These are phyloP conservation scores for Tholera decimalis DNA, from an alignment of 2,888 invertebrate genomes.

Conservation along the genomic window DNA sequence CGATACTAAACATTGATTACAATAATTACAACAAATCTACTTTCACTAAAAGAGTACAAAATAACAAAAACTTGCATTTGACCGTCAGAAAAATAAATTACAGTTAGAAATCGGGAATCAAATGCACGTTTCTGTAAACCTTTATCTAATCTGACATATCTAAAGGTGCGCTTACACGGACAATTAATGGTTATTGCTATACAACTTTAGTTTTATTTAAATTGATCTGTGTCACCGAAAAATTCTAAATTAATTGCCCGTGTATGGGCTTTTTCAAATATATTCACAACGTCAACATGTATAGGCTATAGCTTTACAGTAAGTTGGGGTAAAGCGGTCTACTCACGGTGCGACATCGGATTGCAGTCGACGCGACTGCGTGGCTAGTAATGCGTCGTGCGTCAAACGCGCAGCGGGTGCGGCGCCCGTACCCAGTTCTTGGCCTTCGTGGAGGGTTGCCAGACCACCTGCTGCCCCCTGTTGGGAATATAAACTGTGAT, in stretches of 20 bases:
- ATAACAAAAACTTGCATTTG: constrained; percentile 44
- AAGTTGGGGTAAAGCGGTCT: constrained; percentile 32
- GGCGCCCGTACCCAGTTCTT: constrained; percentile 92
- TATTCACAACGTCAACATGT: constrained; percentile 39
- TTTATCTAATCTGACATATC: constrained; percentile 58
- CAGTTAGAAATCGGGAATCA: constrained; percentile 17
- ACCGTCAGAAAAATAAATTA: constrained; percentile 3
- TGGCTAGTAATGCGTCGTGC: constrained; percentile 95
- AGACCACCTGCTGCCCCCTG: constrained; percentile 89
- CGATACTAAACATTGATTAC: constrained; percentile 32
- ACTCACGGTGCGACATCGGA: constrained; percentile 91
- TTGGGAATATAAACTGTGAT: neutral
- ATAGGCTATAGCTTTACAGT: constrained; percentile 17
- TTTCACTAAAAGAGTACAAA: constrained; percentile 51
- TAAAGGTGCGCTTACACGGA: constrained; percentile 23
- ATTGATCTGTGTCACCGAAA: neutral
- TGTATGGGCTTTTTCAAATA: constrained; percentile 8
- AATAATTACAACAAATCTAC: constrained; percentile 43
- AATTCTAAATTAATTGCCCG: constrained; percentile 3
- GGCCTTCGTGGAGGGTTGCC: constrained; percentile 97
- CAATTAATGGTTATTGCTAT: neutral
- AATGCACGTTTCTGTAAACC: constrained; percentile 30
- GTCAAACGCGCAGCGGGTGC: constrained; percentile 93
- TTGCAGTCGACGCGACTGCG: constrained; percentile 94
- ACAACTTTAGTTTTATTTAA: neutral